Evolutionary conservation across 2,888 invertebrate species (phyloP).

Genomic region (Empis stercorea): DNA sequence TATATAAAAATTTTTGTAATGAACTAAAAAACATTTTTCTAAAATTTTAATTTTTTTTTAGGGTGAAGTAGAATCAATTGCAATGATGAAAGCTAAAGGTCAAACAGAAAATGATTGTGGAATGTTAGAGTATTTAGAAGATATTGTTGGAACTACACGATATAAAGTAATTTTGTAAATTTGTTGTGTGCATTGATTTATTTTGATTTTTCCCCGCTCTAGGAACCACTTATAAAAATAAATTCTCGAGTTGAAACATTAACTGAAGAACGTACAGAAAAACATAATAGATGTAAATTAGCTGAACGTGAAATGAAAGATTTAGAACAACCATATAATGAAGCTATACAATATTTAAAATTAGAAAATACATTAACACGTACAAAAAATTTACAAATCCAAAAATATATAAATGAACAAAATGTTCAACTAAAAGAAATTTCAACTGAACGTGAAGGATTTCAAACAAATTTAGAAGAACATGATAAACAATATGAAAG

Average conservation of each 20-base stretch:
- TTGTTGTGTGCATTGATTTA: background rate
- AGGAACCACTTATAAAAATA: conserved; percentile 68
- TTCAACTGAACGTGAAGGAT: conserved; percentile 45
- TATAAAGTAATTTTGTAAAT: conserved; percentile 54
- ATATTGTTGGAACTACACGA: conserved; percentile 85
- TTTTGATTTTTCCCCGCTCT: background rate
- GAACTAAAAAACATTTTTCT: background rate
- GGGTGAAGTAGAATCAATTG: conserved; percentile 99
- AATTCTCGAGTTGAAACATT: conserved; percentile 57
- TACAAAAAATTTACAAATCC: conserved; percentile 56
- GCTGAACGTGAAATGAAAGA: conserved; percentile 71
- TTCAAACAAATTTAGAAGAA: conserved; percentile 42
- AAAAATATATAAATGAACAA: conserved; percentile 47
- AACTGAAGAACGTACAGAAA: conserved; percentile 61
- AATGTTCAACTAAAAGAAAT: conserved; percentile 46
- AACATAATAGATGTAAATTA: conserved; percentile 70
- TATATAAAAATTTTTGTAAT: background rate
- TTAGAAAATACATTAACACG: conserved; percentile 62
- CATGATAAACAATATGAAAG: conserved; percentile 25
- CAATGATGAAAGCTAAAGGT: conserved; percentile 96
- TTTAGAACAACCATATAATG: conserved; percentile 63
- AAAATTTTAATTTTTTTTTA: conserved; percentile 28
- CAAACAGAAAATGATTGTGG: conserved; percentile 77
- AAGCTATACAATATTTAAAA: conserved; percentile 63
- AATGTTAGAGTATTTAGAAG: conserved; percentile 96